A percentile compares a stretch with the other conserved stretches of the same genome.
These are phyloP conservation scores for Lepus townsendii DNA, from an alignment of 2,797 vertebrate species.

Conservation along the genomic window DNA sequence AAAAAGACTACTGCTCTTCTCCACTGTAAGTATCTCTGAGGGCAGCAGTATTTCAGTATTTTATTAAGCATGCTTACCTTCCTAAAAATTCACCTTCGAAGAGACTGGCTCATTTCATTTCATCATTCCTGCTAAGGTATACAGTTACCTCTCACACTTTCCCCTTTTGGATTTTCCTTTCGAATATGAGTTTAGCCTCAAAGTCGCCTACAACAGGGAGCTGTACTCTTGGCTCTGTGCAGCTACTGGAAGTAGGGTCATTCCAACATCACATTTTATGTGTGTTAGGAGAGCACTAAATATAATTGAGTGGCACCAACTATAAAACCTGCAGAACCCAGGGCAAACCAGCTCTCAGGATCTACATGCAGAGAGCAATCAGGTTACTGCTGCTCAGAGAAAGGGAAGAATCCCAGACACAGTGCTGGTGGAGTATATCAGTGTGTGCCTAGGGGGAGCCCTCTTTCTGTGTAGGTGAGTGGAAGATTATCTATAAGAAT, in stretches of 20 bases:
- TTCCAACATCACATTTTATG: conserved; percentile 28
- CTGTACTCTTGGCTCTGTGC: neutral
- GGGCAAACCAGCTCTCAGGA: neutral
- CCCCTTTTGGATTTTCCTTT: conserved; percentile 5
- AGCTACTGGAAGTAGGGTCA: neutral
- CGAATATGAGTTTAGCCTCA: neutral
- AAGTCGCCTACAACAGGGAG: neutral
- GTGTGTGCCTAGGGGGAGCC: neutral
- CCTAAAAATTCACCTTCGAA: conserved; percentile 38
- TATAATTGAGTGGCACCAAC: conserved; percentile 39
- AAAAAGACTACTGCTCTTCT: conserved; percentile 7
- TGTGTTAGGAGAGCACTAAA: conserved; percentile 51
- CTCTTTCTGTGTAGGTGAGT: neutral
- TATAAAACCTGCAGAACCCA: conserved; percentile 48
- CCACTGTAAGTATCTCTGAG: neutral
- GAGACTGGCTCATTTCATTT: conserved; percentile 42
- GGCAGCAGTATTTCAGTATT: neutral
- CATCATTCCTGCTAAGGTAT: neutral
- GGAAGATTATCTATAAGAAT: neutral
- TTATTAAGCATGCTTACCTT: conserved; percentile 52
- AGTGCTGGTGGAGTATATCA: neutral
- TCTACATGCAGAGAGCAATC: neutral
- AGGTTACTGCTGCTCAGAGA: neutral
- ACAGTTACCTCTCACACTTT: neutral
- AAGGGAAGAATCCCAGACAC: too few species aligned